A percentile compares a stretch with the other conserved stretches of the same genome.
Conservation (phyloP, 2,888 invertebrate genomes). For the Amphiduros pacificus region DNA sequence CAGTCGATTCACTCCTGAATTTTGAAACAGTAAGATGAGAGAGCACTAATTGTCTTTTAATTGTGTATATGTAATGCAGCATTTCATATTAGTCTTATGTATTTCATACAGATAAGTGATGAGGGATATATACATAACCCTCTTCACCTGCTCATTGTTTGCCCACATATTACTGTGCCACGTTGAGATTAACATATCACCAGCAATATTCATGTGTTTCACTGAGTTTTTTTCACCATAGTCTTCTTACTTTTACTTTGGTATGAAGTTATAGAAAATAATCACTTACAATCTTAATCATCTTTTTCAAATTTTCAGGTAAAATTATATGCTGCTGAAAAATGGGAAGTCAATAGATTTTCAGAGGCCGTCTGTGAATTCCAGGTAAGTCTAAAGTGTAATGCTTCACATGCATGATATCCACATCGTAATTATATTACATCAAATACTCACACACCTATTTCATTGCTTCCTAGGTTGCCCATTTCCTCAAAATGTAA, state of each 20-base stretch:
- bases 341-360: constrained; percentile 83
- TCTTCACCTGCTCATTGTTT: no score
- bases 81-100: no score
- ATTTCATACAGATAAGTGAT: no score
- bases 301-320: constrained; percentile 57
- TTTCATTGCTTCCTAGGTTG: no score
- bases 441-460: no score
- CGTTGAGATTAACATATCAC: background rate
- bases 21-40: constrained; percentile 76
- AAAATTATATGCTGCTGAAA: constrained; percentile 91
- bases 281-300: no score
- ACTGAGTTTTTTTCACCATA: background rate
- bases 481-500: no score
- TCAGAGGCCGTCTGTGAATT: constrained; percentile 77
- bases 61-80: background rate
- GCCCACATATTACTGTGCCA: background rate
- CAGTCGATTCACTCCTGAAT: constrained; percentile 91
- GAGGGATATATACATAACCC: no score
- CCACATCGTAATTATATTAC: no score
- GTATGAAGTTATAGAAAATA: no score
- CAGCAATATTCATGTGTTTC: background rate
- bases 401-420: no score
- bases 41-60: background rate
- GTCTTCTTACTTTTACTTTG: no score
- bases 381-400: constrained; percentile 71